Evolutionary conservation across 2,797 vertebrate species (phyloP).

Genomic region (Myotis myotis): DNA sequence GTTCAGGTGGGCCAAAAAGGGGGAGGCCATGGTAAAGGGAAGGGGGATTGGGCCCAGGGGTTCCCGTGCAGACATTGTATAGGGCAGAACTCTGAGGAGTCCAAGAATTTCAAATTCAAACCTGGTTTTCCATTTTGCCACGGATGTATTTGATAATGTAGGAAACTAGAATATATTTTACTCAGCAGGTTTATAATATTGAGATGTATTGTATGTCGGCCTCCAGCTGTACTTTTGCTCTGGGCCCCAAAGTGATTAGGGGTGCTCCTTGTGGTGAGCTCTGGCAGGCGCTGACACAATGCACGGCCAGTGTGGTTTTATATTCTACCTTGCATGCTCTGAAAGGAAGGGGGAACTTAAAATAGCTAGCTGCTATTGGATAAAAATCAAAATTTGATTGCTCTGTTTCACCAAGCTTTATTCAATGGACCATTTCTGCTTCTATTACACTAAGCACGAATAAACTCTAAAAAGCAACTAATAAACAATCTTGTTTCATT

Average conservation of each 20-base stretch:
- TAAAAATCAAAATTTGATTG: conserved; percentile 53
- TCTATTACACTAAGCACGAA: conserved; percentile 21
- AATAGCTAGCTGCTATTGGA: not conserved
- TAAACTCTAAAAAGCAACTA: conserved; percentile 47
- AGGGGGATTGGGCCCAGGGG: accelerated
- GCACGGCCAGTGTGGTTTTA: not conserved
- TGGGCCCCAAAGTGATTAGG: not conserved
- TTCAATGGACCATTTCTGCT: conserved; percentile 25
- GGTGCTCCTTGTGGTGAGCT: not conserved
- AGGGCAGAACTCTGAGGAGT: not conserved
- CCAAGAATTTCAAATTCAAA: not conserved
- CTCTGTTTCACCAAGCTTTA: conserved; percentile 12
- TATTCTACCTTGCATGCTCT: not conserved
- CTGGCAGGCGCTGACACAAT: not conserved
- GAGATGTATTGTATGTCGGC: not conserved
- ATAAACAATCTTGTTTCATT: conserved; percentile 27
- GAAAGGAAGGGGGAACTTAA: not conserved
- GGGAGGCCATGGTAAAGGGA: accelerated
- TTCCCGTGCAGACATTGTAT: not conserved
- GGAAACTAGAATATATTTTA: not conserved
- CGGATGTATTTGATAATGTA: not conserved
- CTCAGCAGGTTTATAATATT: not conserved
- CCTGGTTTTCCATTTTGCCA: not conserved
- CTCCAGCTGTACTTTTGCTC: not conserved
- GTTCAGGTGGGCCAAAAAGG: not conserved